Evolutionary conservation across 1,140 invertebrate genomes (phyloP).

Genomic region (Acromyrmex echinatior): DNA sequence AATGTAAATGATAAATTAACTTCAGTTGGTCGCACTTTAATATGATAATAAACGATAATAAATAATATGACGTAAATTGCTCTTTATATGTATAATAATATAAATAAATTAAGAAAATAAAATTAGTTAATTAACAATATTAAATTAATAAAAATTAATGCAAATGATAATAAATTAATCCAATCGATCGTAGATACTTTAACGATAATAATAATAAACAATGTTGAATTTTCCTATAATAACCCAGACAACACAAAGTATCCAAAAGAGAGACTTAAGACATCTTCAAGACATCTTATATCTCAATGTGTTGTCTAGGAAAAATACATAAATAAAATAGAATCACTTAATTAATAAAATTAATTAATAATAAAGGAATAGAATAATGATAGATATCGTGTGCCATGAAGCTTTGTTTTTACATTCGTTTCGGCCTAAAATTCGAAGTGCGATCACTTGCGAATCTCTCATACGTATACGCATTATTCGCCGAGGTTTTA

Average conservation of each 20-base stretch:
- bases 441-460: background rate
- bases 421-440: background rate
- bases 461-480: background rate
- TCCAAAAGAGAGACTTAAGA: no score
- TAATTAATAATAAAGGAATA: background rate
- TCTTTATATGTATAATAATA: no score
- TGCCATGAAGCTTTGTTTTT: background rate
- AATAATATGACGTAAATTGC: no score
- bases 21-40: background rate
- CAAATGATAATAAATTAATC: background rate
- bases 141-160: background rate
- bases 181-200: background rate
- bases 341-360: background rate
- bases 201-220: background rate
- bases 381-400: background rate
- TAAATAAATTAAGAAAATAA: no score
- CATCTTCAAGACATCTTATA: no score
- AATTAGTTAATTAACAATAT: no score
- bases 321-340: background rate
- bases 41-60: no score
- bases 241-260: background rate
- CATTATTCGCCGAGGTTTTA: background rate
- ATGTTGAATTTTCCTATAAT: background rate
- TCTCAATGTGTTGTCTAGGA: no score
- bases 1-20: slow-evolving; percentile 6